Base-by-base conservation (phyloP, 2,797 vertebrate species). In the Semotilus atromaculatus region DNA sequence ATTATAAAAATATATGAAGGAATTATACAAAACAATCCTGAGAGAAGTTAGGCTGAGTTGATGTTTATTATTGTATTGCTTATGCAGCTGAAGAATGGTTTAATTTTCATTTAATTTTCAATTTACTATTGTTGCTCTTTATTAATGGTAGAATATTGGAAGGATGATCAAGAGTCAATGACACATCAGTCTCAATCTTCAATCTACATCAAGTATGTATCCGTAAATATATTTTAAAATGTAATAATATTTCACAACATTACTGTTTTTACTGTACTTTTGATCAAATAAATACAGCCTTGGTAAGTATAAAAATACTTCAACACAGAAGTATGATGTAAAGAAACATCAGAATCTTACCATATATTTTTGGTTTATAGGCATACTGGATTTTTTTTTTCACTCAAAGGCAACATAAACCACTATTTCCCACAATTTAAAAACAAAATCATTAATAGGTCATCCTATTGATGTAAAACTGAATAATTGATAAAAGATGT, bases 1-100 rank as follows among this genome's bases (percentile, higher is more conserved):
- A 45, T 64, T 84, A 84, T 84, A 84, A 78, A 84, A 78, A 84
- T 64, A 79, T 71, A 38, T 60, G 8, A 78, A 34, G 38, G 5
- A 84, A 23, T 26, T 31, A 19, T 70, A 19, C 23, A 51, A 68
- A 53, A 34, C 23, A 26, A 2, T 67, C 18, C 45, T 67, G 21
- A 43, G 74, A 70, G 48, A 77, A 64, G 34, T 34, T 40, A 19
- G 48, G 45, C 72, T 23, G 48, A 40, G 5, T 68, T 60, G n/a
- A 64, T 82, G 7, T 74, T 66, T 82, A 43, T 67, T 51, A 31
- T 66, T 60, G 26, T 14, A 16, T 43, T 62, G 19, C 53, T 62
- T 36, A 34, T 31, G 31, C 7, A 16, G 26, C 19, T 19, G 6
- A 67, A 26, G 2, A 40, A 45, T 67, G 34, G 18, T 31, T 31